Evolutionary conservation across 2,888 invertebrate genomes (phyloP), one percentile per base, ranked within the genome.

Genomic region (Rosalia funebris): DNA sequence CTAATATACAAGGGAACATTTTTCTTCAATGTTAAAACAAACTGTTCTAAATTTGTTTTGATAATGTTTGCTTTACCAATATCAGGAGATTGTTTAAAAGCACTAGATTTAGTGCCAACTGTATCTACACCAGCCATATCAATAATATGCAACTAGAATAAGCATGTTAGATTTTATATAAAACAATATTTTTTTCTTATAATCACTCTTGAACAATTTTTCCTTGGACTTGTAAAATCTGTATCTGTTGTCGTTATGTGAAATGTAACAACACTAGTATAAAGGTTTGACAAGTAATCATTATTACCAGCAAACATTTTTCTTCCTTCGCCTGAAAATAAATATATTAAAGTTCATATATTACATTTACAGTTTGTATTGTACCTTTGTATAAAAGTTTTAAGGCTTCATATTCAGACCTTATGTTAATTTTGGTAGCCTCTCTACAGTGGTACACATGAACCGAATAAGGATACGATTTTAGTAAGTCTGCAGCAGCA

Each of bases 81-180:
- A 58, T 82, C 79, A 1, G 56, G 61, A 1, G 73, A 65, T 10
- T 73, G 69, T 67, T 83, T 83, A 56, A 71, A 72, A 9, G 68
- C 48, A 31, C 75, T 76, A 20, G 71, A 69, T 1, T 63, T 25
- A 54, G 79, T 79, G 17, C 80, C 79, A 1, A 71, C 63, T 19
- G 73, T 78, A 39, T 82, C 82, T 5, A 71, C 76, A 10, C 83
- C 83, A 25, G 81, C 82, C 71, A 82, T 73, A 70, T 83, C 83
- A 12, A 83, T 77, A 16, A 83, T 62, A 63, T 83, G 82, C 42
- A 83, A 66, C 83, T 83, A 60, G 7, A 65, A 48, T n/a, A 32
- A 20, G 10, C 15, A 46, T 20, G 7, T 25, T 9, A 34, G 36
- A 56, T 31, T 16, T 32, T 39, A 54, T 52, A 2, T 31, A 32